phyloP scores from a whole-genome alignment of 2,113 vertebrate genomes.

The Seriola aureovittata region DNA sequence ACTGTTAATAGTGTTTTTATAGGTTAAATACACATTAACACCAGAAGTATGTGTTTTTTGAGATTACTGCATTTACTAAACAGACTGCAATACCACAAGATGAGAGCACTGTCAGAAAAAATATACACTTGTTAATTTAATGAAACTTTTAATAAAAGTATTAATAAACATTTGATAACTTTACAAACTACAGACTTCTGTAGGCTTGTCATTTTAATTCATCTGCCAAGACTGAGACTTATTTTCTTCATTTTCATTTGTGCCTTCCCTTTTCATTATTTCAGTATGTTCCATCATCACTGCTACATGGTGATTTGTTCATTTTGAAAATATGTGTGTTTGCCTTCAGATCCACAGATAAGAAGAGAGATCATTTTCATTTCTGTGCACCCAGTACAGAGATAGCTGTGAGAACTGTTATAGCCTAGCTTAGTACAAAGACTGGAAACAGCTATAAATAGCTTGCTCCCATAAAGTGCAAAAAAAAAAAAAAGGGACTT shows the following conservation, averaged over 20 bases:
- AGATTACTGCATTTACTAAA: conserved; percentile 47
- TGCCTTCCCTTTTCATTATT: conserved; percentile 1
- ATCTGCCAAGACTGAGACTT: conserved; percentile 13
- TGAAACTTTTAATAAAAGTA: conserved; percentile 55
- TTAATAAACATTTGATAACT: conserved; percentile 69
- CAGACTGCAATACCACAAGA: conserved; percentile 49
- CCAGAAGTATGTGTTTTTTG: conserved; percentile 60
- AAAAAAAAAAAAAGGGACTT: neutral
- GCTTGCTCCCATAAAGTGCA: neutral
- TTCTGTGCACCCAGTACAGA: neutral
- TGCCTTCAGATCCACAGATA: conserved; percentile 8
- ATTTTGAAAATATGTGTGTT: conserved; percentile 11
- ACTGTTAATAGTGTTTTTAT: conserved; percentile 58
- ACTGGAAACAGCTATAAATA: neutral
- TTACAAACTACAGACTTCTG: conserved; percentile 40
- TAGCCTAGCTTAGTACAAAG: neutral
- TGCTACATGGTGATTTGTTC: neutral
- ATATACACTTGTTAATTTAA: conserved; percentile 55
- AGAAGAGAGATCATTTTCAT: neutral
- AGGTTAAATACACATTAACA: conserved; percentile 48
- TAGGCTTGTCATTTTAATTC: conserved; percentile 53
- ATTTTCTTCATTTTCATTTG: neutral
- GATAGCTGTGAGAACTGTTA: neutral
- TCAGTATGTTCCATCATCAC: conserved; percentile 22
- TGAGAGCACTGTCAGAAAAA: conserved; percentile 35